Evolutionary conservation across 2,888 invertebrate genomes (phyloP).

Genomic region (Chloromyia formosa): DNA sequence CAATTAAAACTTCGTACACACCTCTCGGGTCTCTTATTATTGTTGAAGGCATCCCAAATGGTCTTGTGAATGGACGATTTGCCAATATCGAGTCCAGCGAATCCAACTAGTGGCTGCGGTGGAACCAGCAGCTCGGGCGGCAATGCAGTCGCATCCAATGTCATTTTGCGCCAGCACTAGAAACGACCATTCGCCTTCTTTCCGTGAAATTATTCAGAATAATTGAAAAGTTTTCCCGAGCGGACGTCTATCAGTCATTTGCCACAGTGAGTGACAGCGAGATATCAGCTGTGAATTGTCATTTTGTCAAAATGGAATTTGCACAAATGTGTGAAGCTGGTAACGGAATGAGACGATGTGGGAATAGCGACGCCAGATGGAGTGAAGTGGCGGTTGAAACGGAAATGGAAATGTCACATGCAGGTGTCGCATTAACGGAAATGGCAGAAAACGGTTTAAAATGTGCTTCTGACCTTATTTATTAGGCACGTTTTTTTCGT

Average conservation of each 20-base stretch:
- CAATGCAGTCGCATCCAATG: conserved; percentile 72
- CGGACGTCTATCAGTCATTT: not conserved
- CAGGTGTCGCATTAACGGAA: no score
- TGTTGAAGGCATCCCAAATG: conserved; percentile 92
- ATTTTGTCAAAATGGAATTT: conserved; percentile 26
- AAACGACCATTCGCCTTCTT: conserved; percentile 17
- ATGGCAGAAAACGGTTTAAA: no score
- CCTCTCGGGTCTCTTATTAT: conserved; percentile 79
- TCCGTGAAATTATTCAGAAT: conserved; percentile 1
- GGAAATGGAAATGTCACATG: no score
- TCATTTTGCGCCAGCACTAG: conserved; percentile 62
- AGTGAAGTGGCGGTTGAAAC: no score
- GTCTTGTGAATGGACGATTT: conserved; percentile 88
- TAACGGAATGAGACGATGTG: not conserved
- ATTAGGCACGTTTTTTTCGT: no score
- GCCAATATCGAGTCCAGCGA: conserved; percentile 86
- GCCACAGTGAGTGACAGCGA: conserved; percentile 37
- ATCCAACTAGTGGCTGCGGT: conserved; percentile 86
- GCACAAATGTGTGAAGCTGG: not conserved
- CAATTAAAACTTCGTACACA: conserved; percentile 47
- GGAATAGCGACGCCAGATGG: no score
- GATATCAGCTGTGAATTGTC: conserved; percentile 48
- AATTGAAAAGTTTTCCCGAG: conserved; percentile 14
- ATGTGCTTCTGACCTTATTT: no score
- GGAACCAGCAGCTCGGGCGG: conserved; percentile 85